phyloP scores from a whole-genome alignment of 1,140 invertebrate species.

The Orius laevigatus region DNA sequence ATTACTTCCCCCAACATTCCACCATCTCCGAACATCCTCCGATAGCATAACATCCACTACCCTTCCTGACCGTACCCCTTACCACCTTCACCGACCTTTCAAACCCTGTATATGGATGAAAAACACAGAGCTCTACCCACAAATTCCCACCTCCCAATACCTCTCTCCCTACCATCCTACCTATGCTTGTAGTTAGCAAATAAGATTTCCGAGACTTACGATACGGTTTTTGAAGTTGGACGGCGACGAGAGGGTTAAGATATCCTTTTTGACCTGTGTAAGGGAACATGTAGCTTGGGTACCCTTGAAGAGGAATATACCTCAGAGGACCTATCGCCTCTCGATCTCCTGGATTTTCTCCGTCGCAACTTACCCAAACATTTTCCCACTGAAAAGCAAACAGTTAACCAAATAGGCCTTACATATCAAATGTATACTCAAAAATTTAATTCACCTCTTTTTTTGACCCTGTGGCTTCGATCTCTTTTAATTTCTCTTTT shows the following conservation, averaged over 20 bases:
- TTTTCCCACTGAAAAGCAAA: slow-evolving; percentile 34
- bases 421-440: neutral
- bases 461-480: too few species aligned
- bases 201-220: slow-evolving; percentile 30
- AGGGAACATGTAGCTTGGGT: slow-evolving; percentile 65
- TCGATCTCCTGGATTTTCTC: slow-evolving; percentile 55
- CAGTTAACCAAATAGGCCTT: too few species aligned
- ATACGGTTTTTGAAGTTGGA: slow-evolving; percentile 50
- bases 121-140: too few species aligned
- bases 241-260: slow-evolving; percentile 68
- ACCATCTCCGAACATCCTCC: too few species aligned
- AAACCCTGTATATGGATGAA: too few species aligned
- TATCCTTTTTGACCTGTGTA: slow-evolving; percentile 59
- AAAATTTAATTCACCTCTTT: neutral
- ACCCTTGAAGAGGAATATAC: slow-evolving; percentile 53
- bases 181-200: too few species aligned
- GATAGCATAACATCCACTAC: too few species aligned
- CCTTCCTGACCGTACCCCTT: too few species aligned
- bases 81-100: too few species aligned
- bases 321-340: slow-evolving; percentile 50
- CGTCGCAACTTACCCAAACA: slow-evolving; percentile 69
- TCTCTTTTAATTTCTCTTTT: slow-evolving; percentile 19
- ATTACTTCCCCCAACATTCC: too few species aligned
- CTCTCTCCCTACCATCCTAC: too few species aligned
- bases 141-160: too few species aligned